Evolutionary conservation across 2,113 vertebrate genomes (phyloP).

Genomic region (Nyctibius bracteatus): DNA sequence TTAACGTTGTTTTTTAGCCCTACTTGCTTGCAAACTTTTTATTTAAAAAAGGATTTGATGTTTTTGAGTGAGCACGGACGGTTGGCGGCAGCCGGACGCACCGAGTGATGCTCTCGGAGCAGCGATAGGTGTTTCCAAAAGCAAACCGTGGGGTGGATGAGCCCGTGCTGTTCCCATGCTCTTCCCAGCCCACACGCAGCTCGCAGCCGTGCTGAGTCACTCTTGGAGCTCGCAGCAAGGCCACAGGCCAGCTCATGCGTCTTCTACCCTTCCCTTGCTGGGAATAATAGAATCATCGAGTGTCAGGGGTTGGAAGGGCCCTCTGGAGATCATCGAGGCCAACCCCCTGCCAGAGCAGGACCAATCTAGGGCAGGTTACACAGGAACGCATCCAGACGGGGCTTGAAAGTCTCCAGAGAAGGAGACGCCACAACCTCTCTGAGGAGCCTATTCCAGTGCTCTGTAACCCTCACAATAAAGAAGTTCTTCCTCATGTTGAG

Average conservation of each 20-base stretch:
- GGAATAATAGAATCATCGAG: too few relatives aligned
- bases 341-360: too few relatives aligned
- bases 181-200: neutral
- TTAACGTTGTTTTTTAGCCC: neutral
- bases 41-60: neutral
- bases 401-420: too few relatives aligned
- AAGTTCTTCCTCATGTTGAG: too few relatives aligned
- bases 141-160: neutral
- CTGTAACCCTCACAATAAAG: too few relatives aligned
- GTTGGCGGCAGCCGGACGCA: fast-evolving
- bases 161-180: neutral
- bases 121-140: neutral
- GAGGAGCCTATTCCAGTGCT: too few relatives aligned
- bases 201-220: neutral
- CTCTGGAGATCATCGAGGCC: too few relatives aligned
- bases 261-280: neutral
- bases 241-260: neutral
- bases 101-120: neutral
- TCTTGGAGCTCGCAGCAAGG: neutral
- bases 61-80: neutral
- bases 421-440: too few relatives aligned
- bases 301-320: too few relatives aligned
- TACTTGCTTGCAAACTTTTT: neutral
- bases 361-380: too few relatives aligned
- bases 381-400: too few relatives aligned